These are phyloP conservation scores for Orientallactaga sibirica DNA, from an alignment of 2,797 vertebrate species.

Conservation along the genomic window DNA sequence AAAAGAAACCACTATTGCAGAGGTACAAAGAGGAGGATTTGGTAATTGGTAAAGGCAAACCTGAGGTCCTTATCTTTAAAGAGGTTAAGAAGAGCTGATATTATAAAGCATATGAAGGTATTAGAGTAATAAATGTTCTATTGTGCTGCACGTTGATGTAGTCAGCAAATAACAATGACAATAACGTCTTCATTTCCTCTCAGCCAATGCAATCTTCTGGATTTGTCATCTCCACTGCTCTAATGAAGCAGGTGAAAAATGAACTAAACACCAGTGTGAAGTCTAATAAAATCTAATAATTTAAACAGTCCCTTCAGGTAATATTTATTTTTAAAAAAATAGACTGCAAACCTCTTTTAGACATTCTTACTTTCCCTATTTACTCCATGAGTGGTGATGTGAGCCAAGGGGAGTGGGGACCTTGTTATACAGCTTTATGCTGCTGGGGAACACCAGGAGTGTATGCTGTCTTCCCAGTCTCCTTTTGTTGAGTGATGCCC, in stretches of 20 bases:
- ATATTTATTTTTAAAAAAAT: not conserved
- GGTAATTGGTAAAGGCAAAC: not conserved
- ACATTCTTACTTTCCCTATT: not conserved
- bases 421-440: not conserved
- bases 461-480: not conserved
- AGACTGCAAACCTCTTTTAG: not conserved
- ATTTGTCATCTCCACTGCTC: not conserved
- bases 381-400: not conserved
- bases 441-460: not conserved
- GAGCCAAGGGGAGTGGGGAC: no score
- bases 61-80: not conserved
- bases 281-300: not conserved
- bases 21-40: not conserved
- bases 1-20: not conserved
- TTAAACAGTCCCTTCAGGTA: not conserved
- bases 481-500: not conserved
- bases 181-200: not conserved
- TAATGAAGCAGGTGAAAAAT: not conserved
- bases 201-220: not conserved
- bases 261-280: not conserved
- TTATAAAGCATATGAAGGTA: not conserved
- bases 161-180: not conserved
- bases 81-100: not conserved
- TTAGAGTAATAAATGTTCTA: not conserved
- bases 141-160: not conserved